Conservation (phyloP, 2,797 vertebrate species). For the Sebastes vulpes region DNA sequence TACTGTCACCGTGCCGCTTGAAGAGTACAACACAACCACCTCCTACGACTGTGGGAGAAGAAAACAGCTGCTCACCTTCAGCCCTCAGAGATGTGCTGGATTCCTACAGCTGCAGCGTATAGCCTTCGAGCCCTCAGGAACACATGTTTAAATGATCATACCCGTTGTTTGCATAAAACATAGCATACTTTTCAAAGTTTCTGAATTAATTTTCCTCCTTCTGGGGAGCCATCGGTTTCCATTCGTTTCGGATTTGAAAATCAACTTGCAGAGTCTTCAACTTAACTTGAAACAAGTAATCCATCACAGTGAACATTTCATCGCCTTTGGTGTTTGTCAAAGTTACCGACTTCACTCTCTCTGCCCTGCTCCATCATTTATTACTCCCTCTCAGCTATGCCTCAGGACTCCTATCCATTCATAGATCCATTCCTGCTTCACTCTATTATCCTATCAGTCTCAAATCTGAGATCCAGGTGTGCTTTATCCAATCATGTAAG, state of each 20-base stretch:
- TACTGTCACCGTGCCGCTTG: slow-evolving; percentile 12
- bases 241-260: slow-evolving; percentile 18
- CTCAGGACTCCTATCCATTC: slow-evolving; percentile 44
- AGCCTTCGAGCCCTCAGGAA: not conserved
- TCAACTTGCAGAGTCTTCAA: slow-evolving; percentile 10
- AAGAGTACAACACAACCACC: not conserved
- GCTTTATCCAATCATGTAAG: not conserved
- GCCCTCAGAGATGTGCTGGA: not conserved
- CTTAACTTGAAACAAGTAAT: slow-evolving; percentile 37
- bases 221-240: not conserved
- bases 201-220: not conserved
- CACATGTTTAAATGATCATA: not conserved
- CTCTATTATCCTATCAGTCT: slow-evolving; percentile 32
- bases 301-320: slow-evolving; percentile 47
- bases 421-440: slow-evolving; percentile 19
- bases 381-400: slow-evolving; percentile 42
- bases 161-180: not conserved
- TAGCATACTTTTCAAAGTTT: not conserved
- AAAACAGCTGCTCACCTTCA: slow-evolving; percentile 22
- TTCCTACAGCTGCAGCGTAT: not conserved
- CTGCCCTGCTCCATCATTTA: slow-evolving; percentile 44
- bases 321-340: slow-evolving; percentile 52
- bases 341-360: slow-evolving; percentile 40
- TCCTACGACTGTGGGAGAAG: slow-evolving; percentile 4
- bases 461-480: slow-evolving; percentile 24